These are phyloP conservation scores for Ophioderma brevispina DNA, from an alignment of 35 echinoderm and acorn worm genomes.

Conservation along the genomic window DNA sequence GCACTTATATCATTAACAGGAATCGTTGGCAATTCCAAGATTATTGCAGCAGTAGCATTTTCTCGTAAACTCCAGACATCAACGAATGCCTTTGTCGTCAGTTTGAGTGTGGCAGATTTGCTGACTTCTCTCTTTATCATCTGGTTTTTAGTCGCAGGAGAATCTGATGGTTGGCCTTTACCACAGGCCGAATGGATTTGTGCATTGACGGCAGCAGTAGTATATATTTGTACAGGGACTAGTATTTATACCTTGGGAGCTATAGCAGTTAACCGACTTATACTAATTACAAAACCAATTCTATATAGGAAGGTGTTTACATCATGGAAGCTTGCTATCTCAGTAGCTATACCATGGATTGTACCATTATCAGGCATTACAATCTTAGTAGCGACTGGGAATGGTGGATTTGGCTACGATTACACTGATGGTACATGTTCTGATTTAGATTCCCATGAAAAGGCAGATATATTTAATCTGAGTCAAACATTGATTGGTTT, in stretches of 20 bases:
- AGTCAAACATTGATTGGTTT: neutral
- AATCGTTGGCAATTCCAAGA: conserved; percentile 18
- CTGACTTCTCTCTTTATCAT: neutral
- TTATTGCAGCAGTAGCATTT: conserved; percentile 23
- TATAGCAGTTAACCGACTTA: neutral
- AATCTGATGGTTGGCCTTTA: neutral
- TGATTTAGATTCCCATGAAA: neutral
- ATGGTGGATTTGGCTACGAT: neutral
- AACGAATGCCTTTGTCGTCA: conserved; percentile 39
- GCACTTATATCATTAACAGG: neutral
- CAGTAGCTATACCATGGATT: neutral
- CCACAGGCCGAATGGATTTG: neutral
- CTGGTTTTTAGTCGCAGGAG: neutral
- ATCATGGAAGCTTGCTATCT: neutral
- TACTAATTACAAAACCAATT: neutral
- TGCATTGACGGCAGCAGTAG: neutral
- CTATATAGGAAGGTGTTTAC: neutral
- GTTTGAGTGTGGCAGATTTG: conserved; percentile 16
- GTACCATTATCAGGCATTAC: neutral
- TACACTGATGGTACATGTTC: neutral
- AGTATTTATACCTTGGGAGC: neutral
- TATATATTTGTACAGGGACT: neutral
- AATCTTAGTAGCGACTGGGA: neutral
- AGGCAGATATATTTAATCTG: neutral
- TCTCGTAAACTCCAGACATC: conserved; percentile 36